A percentile compares a stretch with the other conserved stretches of the same genome.
phyloP scores from a whole-genome alignment of 2,797 vertebrate species.

The Rhabdophis nuchalis region DNA sequence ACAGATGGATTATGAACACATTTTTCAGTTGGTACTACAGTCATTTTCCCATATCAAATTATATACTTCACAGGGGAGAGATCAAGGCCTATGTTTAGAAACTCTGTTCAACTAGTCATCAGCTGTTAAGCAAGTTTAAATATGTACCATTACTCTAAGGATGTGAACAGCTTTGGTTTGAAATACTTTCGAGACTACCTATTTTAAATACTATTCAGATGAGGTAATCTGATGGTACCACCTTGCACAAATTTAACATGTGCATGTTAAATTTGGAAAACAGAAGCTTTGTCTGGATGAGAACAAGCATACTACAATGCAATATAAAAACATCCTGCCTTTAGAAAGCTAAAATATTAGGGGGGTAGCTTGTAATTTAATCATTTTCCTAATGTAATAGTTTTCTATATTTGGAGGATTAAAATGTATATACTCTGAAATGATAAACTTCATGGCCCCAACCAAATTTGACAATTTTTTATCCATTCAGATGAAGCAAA shows the following conservation, averaged over 20 bases:
- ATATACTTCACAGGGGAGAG: neutral
- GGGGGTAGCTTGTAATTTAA: neutral
- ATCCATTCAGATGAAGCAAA: neutral
- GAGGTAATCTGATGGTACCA: neutral
- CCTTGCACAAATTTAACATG: neutral
- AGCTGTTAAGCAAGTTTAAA: neutral
- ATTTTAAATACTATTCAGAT: neutral
- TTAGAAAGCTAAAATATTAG: neutral
- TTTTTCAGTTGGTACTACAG: neutral
- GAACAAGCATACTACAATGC: neutral
- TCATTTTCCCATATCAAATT: neutral
- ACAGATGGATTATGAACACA: neutral
- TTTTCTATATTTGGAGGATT: neutral
- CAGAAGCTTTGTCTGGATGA: neutral
- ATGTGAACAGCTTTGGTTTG: neutral
- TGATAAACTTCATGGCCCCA: neutral
- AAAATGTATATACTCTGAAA: neutral
- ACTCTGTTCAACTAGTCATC: neutral
- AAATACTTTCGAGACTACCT: neutral
- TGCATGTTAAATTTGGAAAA: neutral
- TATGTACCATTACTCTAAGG: neutral
- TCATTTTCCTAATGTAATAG: neutral
- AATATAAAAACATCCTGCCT: neutral
- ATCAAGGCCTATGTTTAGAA: neutral
- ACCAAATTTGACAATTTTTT: neutral